Evolutionary conservation across 2,888 invertebrate genomes (phyloP).

Genomic region (Marronus borbonicus): DNA sequence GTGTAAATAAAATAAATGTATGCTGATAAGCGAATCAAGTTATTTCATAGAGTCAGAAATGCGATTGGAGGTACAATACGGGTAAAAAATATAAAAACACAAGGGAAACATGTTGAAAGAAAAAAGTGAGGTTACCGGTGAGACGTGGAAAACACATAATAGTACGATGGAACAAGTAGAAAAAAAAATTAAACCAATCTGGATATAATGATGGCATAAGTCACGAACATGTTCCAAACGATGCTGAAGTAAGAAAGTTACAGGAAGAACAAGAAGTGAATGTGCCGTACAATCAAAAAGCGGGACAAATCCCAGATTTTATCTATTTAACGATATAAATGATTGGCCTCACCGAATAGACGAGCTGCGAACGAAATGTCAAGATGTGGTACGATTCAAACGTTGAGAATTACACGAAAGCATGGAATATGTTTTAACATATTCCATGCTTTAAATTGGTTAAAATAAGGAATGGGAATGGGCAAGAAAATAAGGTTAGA

Average conservation of each 20-base stretch:
- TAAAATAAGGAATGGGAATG: background rate
- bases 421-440: background rate
- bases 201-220: background rate
- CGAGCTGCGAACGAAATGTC: background rate
- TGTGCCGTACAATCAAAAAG: slow-evolving; percentile 15
- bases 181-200: too few species aligned
- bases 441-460: too few species aligned
- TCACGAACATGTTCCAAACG: slow-evolving; percentile 39
- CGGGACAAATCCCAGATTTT: slow-evolving; percentile 19
- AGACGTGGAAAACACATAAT: slow-evolving; percentile 7
- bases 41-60: too few species aligned
- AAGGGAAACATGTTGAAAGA: too few species aligned
- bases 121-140: background rate
- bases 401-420: slow-evolving; percentile 1
- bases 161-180: background rate
- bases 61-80: too few species aligned
- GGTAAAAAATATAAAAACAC: too few species aligned
- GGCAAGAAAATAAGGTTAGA: slow-evolving; percentile 7
- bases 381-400: slow-evolving; percentile 31
- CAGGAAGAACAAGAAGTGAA: background rate
- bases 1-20: too few species aligned
- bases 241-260: slow-evolving; percentile 14
- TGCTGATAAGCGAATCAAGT: too few species aligned
- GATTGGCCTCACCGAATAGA: background rate
- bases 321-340: slow-evolving; percentile 13